Base-by-base conservation (phyloP, 2,113 vertebrate species). In the Nettapus auritus region DNA sequence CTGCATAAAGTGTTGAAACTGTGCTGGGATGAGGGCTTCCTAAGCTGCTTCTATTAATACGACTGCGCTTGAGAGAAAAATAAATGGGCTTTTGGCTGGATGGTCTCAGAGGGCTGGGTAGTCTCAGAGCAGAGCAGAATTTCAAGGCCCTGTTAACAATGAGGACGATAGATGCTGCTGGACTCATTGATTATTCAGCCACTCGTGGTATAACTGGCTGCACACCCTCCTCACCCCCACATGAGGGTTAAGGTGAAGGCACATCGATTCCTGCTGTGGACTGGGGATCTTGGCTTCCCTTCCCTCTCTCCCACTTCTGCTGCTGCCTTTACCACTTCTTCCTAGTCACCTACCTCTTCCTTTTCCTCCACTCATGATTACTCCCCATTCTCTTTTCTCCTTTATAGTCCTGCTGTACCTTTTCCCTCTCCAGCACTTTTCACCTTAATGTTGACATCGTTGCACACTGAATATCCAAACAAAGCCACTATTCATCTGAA, bases 1-100 rank as follows among this genome's bases (percentile, higher is more conserved):
- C 94, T 93, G 90, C 63, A 88, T 52, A n/a, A 95, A 89, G 89
- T 95, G 90, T 96, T 92, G 96, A 95, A 94, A 96, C 80, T 15
- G 6, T 5, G 11, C 73, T 88, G 84, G 90, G 66, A 75, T 82
- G 82, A 93, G 60, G 76, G 34, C 38, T 95, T 91, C 78, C 79
- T 78, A 79, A 93, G 80, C 76, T 68, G 60, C 79, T 94, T 91
- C 95, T 94, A 82, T 74, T 82, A 93, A 97, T 94, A 96, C 50
- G 57, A 34, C 64, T 36, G 63, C 10, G 2, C 21, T 55, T 80
- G 73, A 74, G 52, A 89, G 67, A 79, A 88, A 90, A 94, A 93
- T 76, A 88, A 90, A 89, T 79, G 83, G 20, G 20, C 0, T 92
- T 93, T 82, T 59, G 70, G 34, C 76, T 95, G 60, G 46, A 70